Percentiles rank a stretch among this genome's conserved stretches.
These are phyloP conservation scores for Xylota sylvarum DNA, from an alignment of 2,888 invertebrate genomes.

Conservation along the genomic window DNA sequence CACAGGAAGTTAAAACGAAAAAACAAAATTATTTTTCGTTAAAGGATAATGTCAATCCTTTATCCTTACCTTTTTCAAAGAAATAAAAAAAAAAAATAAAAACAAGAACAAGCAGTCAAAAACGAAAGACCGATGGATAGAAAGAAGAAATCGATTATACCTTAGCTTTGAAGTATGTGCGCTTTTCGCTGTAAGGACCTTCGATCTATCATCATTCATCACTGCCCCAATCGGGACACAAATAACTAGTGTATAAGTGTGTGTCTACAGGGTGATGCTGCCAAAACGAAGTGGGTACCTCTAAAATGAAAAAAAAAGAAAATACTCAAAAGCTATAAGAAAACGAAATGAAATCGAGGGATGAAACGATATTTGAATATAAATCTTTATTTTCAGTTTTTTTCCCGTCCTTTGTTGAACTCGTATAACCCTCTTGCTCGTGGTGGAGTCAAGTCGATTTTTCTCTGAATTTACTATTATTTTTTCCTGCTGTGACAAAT, in stretches of 20 bases:
- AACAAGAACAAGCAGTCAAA: not conserved
- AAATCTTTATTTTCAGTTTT: conserved; percentile 30
- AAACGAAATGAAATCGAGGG: conserved; percentile 50
- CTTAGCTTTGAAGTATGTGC: conserved; percentile 30
- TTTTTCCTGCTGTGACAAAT: conserved; percentile 60
- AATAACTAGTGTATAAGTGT: not conserved
- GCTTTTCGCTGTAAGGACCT: conserved; percentile 42
- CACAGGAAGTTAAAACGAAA: conserved; percentile 21
- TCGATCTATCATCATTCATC: conserved; percentile 75
- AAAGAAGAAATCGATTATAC: conserved; percentile 42
- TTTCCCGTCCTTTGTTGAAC: conserved; percentile 1
- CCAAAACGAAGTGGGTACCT: conserved; percentile 8
- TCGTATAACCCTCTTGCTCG: not conserved
- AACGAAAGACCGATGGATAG: conserved; percentile 20
- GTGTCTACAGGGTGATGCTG: conserved; percentile 7
- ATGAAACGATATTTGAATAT: conserved; percentile 70
- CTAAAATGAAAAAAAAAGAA: conserved; percentile 3
- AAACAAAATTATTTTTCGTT: not conserved
- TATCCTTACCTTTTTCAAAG: conserved; percentile 25
- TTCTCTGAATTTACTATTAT: conserved; percentile 17
- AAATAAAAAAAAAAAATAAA: not conserved
- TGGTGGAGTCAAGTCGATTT: conserved; percentile 30
- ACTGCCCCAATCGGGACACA: conserved; percentile 60
- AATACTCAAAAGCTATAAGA: not conserved
- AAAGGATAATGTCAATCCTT: conserved; percentile 57